Evolutionary conservation across 2,113 vertebrate species (phyloP).

Genomic region (Theristicus caerulescens): DNA sequence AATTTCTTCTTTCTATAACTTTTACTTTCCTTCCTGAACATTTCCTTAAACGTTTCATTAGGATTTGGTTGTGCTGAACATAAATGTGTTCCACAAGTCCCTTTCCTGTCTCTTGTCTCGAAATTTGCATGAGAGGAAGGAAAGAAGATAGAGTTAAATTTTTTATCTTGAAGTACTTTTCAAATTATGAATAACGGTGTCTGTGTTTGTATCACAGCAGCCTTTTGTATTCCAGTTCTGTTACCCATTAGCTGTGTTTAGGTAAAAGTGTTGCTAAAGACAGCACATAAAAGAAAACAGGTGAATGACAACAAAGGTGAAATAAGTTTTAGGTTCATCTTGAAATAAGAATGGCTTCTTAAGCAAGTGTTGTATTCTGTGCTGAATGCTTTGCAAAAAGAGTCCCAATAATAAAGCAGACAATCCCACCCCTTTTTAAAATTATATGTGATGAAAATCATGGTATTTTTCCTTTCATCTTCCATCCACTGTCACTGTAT

Average conservation of each 20-base stretch:
- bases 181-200: neutral
- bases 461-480: neutral
- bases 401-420: neutral
- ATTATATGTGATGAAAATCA: neutral
- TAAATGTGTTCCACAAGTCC: neutral
- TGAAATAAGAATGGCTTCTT: neutral
- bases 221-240: neutral
- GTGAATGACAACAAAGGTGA: neutral
- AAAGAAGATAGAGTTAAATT: neutral
- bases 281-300: neutral
- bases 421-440: neutral
- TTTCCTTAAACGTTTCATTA: neutral
- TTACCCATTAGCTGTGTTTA: neutral
- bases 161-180: neutral
- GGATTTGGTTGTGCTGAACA: neutral
- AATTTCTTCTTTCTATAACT: neutral
- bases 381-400: neutral
- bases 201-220: neutral
- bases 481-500: neutral
- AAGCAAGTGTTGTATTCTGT: neutral
- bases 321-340: neutral
- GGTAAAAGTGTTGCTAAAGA: neutral
- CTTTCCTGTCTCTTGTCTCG: neutral
- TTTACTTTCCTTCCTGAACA: neutral
- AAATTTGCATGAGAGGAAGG: neutral